Percentiles rank a stretch among this genome's conserved stretches.
Conservation (phyloP, 1,140 invertebrate species). For the Oryctes rhinoceros region DNA sequence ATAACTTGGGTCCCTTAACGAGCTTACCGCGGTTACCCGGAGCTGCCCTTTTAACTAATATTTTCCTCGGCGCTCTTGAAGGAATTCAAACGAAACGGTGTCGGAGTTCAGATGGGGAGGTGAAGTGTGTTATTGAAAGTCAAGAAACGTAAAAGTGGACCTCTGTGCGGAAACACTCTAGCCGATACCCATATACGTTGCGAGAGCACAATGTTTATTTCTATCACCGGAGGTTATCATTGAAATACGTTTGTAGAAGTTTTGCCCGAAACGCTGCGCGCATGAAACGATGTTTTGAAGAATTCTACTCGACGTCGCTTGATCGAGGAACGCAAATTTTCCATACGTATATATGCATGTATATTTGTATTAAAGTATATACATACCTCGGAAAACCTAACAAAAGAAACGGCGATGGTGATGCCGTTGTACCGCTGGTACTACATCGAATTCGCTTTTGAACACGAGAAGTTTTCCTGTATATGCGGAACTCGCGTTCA, state of each 20-base stretch:
- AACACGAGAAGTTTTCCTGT: not conserved
- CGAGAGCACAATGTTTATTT: conserved; percentile 1
- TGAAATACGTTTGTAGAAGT: conserved; percentile 5
- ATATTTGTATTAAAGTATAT: not conserved
- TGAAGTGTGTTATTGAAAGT: conserved; percentile 22
- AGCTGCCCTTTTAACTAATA: not conserved
- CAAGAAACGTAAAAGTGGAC: conserved; percentile 21
- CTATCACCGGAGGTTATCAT: not conserved
- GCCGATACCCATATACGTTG: not conserved
- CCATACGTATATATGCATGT: not conserved
- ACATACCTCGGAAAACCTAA: not conserved
- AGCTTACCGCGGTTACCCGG: not conserved
- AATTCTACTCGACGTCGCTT: not conserved
- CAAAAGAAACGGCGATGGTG: not conserved
- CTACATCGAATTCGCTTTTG: not conserved
- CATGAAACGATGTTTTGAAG: conserved; percentile 9
- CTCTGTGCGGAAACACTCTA: not conserved
- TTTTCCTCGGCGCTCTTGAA: not conserved
- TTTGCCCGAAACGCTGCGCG: not conserved
- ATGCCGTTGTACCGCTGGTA: not conserved
- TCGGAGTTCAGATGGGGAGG: not conserved
- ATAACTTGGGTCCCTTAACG: not conserved
- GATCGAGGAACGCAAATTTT: not conserved
- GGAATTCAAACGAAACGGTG: conserved; percentile 18
- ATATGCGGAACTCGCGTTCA: not conserved